phyloP scores from a whole-genome alignment of 2,888 invertebrate species.

The Automeris io region DNA sequence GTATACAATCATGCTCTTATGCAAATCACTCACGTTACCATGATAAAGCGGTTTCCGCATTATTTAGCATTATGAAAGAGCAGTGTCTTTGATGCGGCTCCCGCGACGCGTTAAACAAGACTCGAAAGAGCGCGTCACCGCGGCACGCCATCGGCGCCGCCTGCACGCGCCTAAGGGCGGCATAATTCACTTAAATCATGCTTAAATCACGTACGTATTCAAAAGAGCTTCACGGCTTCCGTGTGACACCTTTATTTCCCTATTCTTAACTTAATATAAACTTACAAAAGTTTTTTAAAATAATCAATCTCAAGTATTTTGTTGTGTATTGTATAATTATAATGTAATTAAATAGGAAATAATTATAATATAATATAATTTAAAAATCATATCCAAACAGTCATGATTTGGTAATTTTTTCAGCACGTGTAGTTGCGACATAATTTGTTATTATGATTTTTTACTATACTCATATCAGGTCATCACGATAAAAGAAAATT shows the following conservation, averaged over 20 bases:
- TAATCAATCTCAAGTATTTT: too few relatives aligned
- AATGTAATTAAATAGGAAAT: too few relatives aligned
- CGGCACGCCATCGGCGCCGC: slow-evolving; percentile 17
- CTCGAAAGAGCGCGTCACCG: slow-evolving; percentile 32
- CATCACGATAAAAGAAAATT: too few relatives aligned
- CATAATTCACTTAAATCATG: slow-evolving; percentile 67
- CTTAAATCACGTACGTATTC: slow-evolving; percentile 49
- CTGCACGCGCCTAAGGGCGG: slow-evolving; percentile 34
- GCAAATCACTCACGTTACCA: neutral
- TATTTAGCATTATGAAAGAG: slow-evolving; percentile 33
- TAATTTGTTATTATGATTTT: too few relatives aligned
- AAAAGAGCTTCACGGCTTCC: slow-evolving; percentile 37
- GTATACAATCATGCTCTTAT: neutral
- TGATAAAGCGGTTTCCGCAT: slow-evolving; percentile 27
- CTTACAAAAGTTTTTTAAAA: neutral
- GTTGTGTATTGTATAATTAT: too few relatives aligned
- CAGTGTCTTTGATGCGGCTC: slow-evolving; percentile 54
- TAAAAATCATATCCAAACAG: too few relatives aligned
- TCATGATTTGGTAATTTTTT: too few relatives aligned
- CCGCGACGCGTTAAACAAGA: slow-evolving; percentile 63
- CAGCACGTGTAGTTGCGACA: too few relatives aligned
- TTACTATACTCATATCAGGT: too few relatives aligned
- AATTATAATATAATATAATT: too few relatives aligned
- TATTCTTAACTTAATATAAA: slow-evolving; percentile 22
- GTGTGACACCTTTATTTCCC: slow-evolving; percentile 23